A percentile compares a stretch with the other conserved stretches of the same genome.
These are phyloP conservation scores for Allophyes oxyacanthae DNA, from an alignment of 2,888 invertebrate species.

Conservation along the genomic window DNA sequence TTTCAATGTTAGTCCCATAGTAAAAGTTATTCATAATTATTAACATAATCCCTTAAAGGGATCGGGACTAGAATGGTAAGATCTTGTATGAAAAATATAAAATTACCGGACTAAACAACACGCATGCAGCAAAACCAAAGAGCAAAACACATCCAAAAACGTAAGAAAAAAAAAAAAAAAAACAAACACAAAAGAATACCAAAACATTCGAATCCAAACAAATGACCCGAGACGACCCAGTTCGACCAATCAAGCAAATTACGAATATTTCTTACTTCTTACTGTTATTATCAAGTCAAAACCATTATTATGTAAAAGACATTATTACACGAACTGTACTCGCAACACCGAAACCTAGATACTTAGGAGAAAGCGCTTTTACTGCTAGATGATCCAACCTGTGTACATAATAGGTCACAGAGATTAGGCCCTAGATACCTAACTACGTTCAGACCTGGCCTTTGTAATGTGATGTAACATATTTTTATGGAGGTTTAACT, in stretches of 20 bases:
- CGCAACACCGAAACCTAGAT: conserved; percentile 66
- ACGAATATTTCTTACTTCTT: conserved; percentile 34
- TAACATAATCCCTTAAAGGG: too few relatives aligned
- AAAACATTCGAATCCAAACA: conserved; percentile 12
- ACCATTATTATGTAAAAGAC: conserved; percentile 39
- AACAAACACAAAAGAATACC: conserved; percentile 2
- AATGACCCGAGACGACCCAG: conserved; percentile 38
- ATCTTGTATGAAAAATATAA: too few relatives aligned
- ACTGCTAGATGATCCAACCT: conserved; percentile 75
- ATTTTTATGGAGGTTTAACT: conserved; percentile 13
- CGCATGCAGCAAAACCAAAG: too few relatives aligned
- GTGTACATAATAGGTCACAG: conserved; percentile 81
- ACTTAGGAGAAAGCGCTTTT: conserved; percentile 73
- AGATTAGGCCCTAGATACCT: conserved; percentile 61
- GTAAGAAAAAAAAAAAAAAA: too few relatives aligned
- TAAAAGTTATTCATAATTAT: too few relatives aligned
- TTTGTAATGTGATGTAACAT: conserved; percentile 33
- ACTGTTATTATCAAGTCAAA: conserved; percentile 34
- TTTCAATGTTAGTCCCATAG: too few relatives aligned
- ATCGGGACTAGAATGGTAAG: too few relatives aligned
- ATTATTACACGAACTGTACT: conserved; percentile 37
- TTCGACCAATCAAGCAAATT: conserved; percentile 25
- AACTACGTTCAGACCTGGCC: conserved; percentile 25
- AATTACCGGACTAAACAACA: too few relatives aligned
- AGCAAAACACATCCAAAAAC: too few relatives aligned